Conservation (phyloP, 2,888 invertebrate species). For the Cepaea hortensis region DNA sequence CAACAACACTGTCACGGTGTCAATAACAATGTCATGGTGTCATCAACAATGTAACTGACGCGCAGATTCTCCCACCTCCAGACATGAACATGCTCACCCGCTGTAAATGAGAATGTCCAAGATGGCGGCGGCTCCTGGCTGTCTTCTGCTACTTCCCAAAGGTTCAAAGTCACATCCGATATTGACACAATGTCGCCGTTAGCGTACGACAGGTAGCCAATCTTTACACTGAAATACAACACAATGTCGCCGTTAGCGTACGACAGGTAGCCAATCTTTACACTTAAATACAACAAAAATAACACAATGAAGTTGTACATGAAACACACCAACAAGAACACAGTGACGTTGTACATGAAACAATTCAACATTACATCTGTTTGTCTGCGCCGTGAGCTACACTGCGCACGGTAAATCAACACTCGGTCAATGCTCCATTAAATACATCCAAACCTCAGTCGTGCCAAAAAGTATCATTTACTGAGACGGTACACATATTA, state of each 20-base stretch:
- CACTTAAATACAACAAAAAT: conserved; percentile 56
- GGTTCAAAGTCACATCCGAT: conserved; percentile 63
- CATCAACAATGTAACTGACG: too few species aligned
- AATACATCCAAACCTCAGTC: too few species aligned
- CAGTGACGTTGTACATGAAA: too few species aligned
- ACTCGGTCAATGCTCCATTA: too few species aligned
- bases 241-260: conserved; percentile 65
- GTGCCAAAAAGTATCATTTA: too few species aligned
- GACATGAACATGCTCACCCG: conserved; percentile 57
- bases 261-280: conserved; percentile 66
- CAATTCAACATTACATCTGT: too few species aligned
- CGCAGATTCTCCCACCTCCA: too few species aligned
- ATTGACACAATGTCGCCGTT: conserved; percentile 66
- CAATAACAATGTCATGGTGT: too few species aligned
- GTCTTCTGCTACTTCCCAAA: conserved; percentile 68
- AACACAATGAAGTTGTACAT: neutral
- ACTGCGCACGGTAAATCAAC: too few species aligned
- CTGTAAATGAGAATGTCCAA: conserved; percentile 66
- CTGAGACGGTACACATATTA: too few species aligned
- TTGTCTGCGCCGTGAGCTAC: too few species aligned
- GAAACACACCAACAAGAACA: neutral
- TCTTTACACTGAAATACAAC: conserved; percentile 59
- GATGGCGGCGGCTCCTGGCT: conserved; percentile 58
- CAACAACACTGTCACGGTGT: too few species aligned
- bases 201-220: conserved; percentile 67